Percentiles rank a stretch among this genome's conserved stretches.
These are phyloP conservation scores for Phrynosoma blainvillii DNA, from an alignment of 2,113 vertebrate genomes.

Conservation along the genomic window DNA sequence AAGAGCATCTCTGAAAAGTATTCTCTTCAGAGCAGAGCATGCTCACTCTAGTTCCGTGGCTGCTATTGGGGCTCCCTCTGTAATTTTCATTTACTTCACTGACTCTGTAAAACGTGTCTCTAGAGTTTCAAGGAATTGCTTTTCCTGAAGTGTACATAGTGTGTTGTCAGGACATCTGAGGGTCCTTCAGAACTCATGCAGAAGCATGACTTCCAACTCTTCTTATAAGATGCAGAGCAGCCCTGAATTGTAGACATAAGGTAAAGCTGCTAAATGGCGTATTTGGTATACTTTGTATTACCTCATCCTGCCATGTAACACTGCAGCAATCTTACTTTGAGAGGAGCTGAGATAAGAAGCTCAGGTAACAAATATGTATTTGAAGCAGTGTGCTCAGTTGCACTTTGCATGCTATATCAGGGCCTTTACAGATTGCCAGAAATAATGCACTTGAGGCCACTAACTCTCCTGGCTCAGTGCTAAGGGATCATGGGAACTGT, in stretches of 20 bases:
- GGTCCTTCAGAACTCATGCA: not conserved
- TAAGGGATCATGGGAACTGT: too few species aligned
- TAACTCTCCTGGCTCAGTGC: too few species aligned
- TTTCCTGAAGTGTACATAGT: not conserved
- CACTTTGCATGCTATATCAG: constrained; percentile 25
- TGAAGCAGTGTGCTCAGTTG: constrained; percentile 30
- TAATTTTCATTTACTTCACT: not conserved
- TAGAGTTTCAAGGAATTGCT: not conserved
- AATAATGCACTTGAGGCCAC: too few species aligned
- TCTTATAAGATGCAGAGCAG: not conserved
- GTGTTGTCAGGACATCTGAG: not conserved
- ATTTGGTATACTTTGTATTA: constrained; percentile 31
- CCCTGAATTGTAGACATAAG: constrained; percentile 23
- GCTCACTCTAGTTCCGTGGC: too few species aligned
- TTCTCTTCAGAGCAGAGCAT: too few species aligned
- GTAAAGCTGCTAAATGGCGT: not conserved
- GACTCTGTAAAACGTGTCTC: not conserved
- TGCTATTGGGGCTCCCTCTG: too few species aligned
- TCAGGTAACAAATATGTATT: constrained; percentile 31
- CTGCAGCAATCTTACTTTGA: constrained; percentile 30
- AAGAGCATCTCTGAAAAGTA: too few species aligned
- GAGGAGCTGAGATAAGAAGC: constrained; percentile 25
- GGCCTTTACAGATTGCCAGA: too few species aligned
- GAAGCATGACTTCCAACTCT: not conserved
- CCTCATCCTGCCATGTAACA: constrained; percentile 1